phyloP scores from a whole-genome alignment of 2,113 vertebrate genomes.

The Myrmecophaga tridactyla region DNA sequence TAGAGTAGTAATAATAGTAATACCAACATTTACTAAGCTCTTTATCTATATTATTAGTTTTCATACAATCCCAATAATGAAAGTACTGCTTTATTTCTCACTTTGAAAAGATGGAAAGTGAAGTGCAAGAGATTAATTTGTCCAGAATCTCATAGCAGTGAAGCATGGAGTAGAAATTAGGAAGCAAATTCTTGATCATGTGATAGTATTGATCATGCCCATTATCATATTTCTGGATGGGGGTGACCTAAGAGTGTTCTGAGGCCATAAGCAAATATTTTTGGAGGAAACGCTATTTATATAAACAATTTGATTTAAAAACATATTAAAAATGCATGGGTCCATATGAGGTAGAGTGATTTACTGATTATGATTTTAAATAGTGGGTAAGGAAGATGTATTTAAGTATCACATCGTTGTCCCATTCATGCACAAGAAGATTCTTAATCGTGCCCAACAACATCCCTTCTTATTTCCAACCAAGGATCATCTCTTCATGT shows the following conservation, averaged over 20 bases:
- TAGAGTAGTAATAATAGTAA: background rate
- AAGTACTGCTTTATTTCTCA: background rate
- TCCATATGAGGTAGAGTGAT: background rate
- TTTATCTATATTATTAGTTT: background rate
- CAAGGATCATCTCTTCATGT: background rate
- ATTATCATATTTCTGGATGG: background rate
- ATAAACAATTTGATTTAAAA: background rate
- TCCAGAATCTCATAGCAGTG: background rate
- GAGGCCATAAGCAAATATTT: background rate
- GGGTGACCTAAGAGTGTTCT: background rate
- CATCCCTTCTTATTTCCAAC: background rate
- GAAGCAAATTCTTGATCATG: background rate
- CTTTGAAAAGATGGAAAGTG: background rate
- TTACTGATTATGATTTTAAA: background rate
- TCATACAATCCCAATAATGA: background rate
- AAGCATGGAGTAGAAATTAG: background rate
- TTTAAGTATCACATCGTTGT: background rate
- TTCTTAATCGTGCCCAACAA: background rate
- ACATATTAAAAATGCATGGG: background rate
- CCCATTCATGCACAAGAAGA: background rate
- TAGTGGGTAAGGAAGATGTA: background rate
- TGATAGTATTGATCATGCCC: background rate
- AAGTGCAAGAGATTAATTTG: background rate
- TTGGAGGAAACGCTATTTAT: background rate
- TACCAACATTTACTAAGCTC: background rate